These are phyloP conservation scores for Lysiphlebus fabarum DNA, from an alignment of 1,140 invertebrate genomes.

Conservation along the genomic window DNA sequence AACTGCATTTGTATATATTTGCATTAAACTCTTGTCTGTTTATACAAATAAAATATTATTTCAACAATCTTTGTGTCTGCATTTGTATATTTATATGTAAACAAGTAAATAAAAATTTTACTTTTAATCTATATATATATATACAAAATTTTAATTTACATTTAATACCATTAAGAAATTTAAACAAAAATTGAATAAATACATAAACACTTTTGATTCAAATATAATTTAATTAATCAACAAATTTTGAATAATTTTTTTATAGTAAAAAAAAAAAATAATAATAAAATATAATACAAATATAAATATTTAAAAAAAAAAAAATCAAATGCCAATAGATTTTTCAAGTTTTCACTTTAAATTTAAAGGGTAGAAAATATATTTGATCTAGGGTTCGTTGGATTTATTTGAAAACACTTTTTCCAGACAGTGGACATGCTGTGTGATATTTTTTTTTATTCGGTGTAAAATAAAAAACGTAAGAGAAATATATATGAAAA, in stretches of 20 bases:
- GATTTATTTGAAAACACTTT: slow-evolving; percentile 34
- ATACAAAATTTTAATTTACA: too few species aligned
- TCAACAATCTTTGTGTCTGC: slow-evolving; percentile 17
- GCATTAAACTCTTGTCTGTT: slow-evolving; percentile 30
- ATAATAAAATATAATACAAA: slow-evolving; percentile 1
- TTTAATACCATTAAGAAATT: too few species aligned
- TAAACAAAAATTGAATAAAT: too few species aligned
- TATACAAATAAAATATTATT: slow-evolving; percentile 28
- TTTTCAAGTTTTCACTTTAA: too few species aligned
- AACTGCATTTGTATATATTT: slow-evolving; percentile 25
- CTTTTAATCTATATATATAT: too few species aligned
- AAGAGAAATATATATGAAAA: background rate
- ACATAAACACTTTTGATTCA: too few species aligned
- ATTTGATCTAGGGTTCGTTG: slow-evolving; percentile 11
- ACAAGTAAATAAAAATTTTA: too few species aligned
- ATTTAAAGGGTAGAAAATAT: too few species aligned
- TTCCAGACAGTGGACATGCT: slow-evolving; percentile 10
- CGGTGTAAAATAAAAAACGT: background rate
- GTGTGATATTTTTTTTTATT: background rate
- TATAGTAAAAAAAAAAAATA: background rate
- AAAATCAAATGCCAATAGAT: too few species aligned
- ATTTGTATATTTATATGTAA: background rate
- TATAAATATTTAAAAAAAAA: too few species aligned
- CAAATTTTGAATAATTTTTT: background rate
- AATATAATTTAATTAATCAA: too few species aligned